Conservation (phyloP, 2,113 vertebrate genomes). For the Reinhardtius hippoglossoides region DNA sequence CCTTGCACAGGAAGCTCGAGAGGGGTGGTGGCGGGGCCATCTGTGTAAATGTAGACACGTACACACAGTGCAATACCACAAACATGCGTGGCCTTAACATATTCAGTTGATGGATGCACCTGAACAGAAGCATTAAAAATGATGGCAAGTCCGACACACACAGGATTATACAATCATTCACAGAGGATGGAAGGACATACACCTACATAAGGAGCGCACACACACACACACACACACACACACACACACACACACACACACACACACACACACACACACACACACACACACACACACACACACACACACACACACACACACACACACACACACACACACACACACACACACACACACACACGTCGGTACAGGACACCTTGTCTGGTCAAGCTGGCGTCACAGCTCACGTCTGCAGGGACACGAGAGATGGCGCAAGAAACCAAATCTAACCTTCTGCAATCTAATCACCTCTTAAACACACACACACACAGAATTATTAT, state of each 20-base stretch:
- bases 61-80: slow-evolving; percentile 18
- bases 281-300: neutral
- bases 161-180: neutral
- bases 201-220: slow-evolving; percentile 4
- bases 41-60: slow-evolving; percentile 15
- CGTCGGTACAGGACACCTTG: slow-evolving; percentile 41
- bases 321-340: slow-evolving; percentile 16
- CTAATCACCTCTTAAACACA: slow-evolving; percentile 42
- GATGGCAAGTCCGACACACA: neutral
- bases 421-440: slow-evolving; percentile 47
- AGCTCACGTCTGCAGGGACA: slow-evolving; percentile 39
- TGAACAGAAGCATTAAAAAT: neutral
- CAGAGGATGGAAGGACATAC: neutral
- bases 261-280: slow-evolving; percentile 18
- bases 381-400: slow-evolving; percentile 59
- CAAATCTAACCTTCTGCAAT: slow-evolving; percentile 43
- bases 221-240: slow-evolving; percentile 19
- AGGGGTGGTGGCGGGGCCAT: neutral
- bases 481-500: neutral
- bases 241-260: neutral
- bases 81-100: neutral
- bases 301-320: slow-evolving; percentile 6
- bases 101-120: slow-evolving; percentile 13
- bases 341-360: neutral
- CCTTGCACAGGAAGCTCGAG: slow-evolving; percentile 67